Evolutionary conservation across 2,888 invertebrate species (phyloP).

Genomic region (Andrena hattorfiana): DNA sequence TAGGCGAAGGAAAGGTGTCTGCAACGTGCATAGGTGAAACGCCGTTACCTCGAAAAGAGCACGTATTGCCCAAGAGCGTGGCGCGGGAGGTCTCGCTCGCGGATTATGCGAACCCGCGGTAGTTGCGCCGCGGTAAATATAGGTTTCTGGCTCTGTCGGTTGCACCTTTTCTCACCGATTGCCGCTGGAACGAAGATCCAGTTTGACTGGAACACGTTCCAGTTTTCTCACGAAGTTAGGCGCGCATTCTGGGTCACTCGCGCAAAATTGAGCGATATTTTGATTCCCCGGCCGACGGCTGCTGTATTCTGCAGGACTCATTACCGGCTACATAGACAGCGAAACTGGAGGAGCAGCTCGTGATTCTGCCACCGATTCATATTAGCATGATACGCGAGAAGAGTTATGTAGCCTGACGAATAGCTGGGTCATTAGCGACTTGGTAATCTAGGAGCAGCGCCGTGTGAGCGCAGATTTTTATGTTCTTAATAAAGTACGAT

Average conservation of each 20-base stretch:
- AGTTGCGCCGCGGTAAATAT: conserved; percentile 60
- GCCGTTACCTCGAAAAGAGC: conserved; percentile 53
- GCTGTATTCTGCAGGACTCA: neutral
- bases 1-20: conserved; percentile 27
- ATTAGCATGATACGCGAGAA: conserved; percentile 43
- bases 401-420: conserved; percentile 49
- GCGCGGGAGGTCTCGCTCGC: conserved; percentile 53
- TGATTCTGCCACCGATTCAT: conserved; percentile 8
- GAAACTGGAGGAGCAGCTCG: conserved; percentile 5
- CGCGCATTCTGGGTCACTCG: conserved; percentile 59
- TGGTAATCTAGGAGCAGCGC: conserved; percentile 51
- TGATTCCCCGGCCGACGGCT: neutral
- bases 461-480: conserved; percentile 27
- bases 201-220: conserved; percentile 61
- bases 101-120: conserved; percentile 57
- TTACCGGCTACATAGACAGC: conserved; percentile 10
- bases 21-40: conserved; percentile 52
- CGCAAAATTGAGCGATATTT: conserved; percentile 49
- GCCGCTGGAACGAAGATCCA: conserved; percentile 54
- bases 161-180: conserved; percentile 60
- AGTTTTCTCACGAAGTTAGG: conserved; percentile 57
- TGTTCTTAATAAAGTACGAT: conserved; percentile 13
- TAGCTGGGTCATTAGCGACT: conserved; percentile 54
- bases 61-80: conserved; percentile 56
- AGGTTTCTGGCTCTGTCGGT: conserved; percentile 61